Base-by-base conservation (phyloP, 2,888 invertebrate species). In the Iphiclides podalirius region DNA sequence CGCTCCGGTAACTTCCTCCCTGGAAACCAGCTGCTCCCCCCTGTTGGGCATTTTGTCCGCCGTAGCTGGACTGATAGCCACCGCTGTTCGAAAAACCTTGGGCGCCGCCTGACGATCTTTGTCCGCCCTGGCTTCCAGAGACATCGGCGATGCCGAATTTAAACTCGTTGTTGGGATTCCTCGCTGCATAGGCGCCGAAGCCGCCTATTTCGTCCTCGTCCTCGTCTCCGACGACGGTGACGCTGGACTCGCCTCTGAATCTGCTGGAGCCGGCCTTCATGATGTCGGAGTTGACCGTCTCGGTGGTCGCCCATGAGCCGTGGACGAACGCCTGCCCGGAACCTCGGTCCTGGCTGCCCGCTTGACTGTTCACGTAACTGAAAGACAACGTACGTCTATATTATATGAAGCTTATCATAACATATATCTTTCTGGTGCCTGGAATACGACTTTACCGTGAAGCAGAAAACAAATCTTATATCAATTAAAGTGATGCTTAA, bases 241-340 rank as follows among this genome's bases (percentile, higher is more conserved):
- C 71, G 1, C 72, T 73, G 9, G 77, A 67, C 3, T 73, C 67
- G 14, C 74, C 76, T 35, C 71, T 63, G 61, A 69, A 86, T 4
- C 76, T 77, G 0, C 70, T 66, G 3, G 89, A 87, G 13, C 79
- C 81, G 12, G 84, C 83, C 42, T 86, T 86, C 61, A 81, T 75
- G 9, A 89, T 63, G 9, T 88, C 82, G 23, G 80, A 66, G 57
- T 89, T 89, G 2, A 89, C 81, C 0, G 85, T 87, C 66, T 89
- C 89, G 3, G 89, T 88, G 0, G 89, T 89, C 1, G 79, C 80
- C 81, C 79, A 87, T 36, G 79, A 71, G 1, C 81, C 76, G 45
- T 82, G 85, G 6, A 84, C 73, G 47, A 86, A 86, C 1, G 70
- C 75, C 61, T 75, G 79, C 20, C 63, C 53, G 39, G 59, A 44